A percentile compares a stretch with the other conserved stretches of the same genome.
These are phyloP conservation scores for Urocynchramus pylzowi DNA, from an alignment of 2,113 vertebrate genomes.

Conservation along the genomic window DNA sequence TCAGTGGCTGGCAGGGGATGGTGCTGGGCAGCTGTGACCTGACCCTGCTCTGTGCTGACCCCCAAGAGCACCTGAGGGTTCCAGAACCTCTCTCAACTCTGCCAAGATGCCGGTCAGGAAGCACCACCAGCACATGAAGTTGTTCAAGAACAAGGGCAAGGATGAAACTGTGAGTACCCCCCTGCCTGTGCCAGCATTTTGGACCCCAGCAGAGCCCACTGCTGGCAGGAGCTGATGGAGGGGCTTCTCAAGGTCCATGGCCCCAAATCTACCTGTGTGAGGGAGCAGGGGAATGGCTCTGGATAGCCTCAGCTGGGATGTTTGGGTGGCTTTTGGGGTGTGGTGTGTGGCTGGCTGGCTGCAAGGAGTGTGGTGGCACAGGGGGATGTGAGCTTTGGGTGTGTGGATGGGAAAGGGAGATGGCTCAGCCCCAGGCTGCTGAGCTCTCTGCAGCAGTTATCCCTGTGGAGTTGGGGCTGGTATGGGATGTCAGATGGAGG, in stretches of 20 bases:
- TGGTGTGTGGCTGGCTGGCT: neutral
- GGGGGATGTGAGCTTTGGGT: neutral
- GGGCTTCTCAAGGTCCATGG: neutral
- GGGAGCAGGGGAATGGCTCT: neutral
- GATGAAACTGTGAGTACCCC: slow-evolving; percentile 74
- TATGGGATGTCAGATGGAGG: neutral
- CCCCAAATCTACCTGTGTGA: fast-evolving
- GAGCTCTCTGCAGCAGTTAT: neutral
- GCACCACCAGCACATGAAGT: slow-evolving; percentile 60
- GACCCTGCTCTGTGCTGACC: neutral
- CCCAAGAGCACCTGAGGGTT: neutral
- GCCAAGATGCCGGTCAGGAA: slow-evolving; percentile 69
- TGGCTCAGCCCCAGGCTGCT: neutral
- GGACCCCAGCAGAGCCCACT: fast-evolving
- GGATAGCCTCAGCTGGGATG: neutral
- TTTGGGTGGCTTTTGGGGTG: neutral
- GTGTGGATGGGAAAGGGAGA: neutral
- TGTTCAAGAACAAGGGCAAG: slow-evolving; percentile 90
- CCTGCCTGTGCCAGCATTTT: neutral
- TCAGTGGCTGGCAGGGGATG: neutral
- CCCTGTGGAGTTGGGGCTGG: fast-evolving
- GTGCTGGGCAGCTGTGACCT: neutral
- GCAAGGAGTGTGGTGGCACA: neutral
- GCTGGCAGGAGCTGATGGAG: neutral
- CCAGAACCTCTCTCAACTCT: neutral